Evolutionary conservation across 2,888 invertebrate genomes (phyloP), one percentile per base, ranked within the genome.

Genomic region (Rambutsinella grinnellia): DNA sequence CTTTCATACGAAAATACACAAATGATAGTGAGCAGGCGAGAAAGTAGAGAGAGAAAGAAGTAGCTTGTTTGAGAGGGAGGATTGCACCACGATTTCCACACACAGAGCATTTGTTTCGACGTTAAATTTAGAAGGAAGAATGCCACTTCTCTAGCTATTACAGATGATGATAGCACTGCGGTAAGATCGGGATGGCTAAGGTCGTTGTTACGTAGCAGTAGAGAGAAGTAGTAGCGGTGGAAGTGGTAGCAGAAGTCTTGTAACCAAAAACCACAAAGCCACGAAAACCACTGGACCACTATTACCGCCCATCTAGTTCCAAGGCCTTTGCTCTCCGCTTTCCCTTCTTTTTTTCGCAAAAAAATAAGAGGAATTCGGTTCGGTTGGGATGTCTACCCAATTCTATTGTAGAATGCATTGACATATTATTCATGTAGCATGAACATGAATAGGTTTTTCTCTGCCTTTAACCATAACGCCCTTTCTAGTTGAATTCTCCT

Each of bases 281-380:
- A 67, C 61, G 19, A 66, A 74, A 74, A 74, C 74, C 74, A 74
- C 74, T 56, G 47, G 67, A 74, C 74, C 74, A 74, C 74, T 74
- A 74, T 74, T 74, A 74, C 74, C 74, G 60, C 66, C 74, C 74
- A 67, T 74, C 66, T 56, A 66, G 74, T 74, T 74, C 74, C 74
- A 74, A 74, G 74, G 67, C 74, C 72, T 67, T 74, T 53, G 23
- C 60, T 60, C 44, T 28, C 58, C 56, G 10, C 54, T 49, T 36
- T 47, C 57, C 63, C 27, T 27, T 13, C 54, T 57, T 47, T 47
- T 62, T 57, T 27, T 62, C 61, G 62, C 46, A 54, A 57, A 67
- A 67, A 74, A 74, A 74, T 61, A 67, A 60, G 66, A 74, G 61
- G 61, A 74, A 74, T 74, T 74, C 28, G 74, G 74, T 67, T 60